These are phyloP conservation scores for Diorhabda elongata DNA, from an alignment of 1,140 invertebrate genomes.

Conservation along the genomic window DNA sequence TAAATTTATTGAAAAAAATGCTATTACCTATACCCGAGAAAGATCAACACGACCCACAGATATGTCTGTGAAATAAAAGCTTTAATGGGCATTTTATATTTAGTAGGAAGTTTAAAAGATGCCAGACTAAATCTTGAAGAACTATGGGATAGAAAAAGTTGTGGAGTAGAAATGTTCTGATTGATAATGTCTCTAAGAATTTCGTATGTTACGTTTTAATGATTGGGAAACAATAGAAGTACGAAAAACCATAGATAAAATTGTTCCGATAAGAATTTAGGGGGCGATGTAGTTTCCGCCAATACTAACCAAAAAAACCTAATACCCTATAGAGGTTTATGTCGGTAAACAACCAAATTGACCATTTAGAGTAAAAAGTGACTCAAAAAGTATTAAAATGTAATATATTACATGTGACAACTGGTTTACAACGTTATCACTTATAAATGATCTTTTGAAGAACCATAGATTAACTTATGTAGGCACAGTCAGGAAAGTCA, in stretches of 20 bases:
- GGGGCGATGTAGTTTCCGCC: conserved; percentile 14
- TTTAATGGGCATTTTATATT: conserved; percentile 51
- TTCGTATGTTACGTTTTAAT: conserved; percentile 51
- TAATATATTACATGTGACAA: conserved; percentile 27
- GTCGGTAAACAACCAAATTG: conserved; percentile 4
- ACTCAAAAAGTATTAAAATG: not conserved
- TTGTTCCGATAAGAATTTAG: conserved; percentile 30
- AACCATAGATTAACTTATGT: conserved; percentile 22
- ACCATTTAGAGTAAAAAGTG: conserved; percentile 2
- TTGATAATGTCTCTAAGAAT: conserved; percentile 48
- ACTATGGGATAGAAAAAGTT: conserved; percentile 49
- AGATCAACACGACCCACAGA: conserved; percentile 35
- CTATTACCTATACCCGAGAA: conserved; percentile 26
- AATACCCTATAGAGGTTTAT: conserved; percentile 18
- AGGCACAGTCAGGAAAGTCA: conserved; percentile 25
- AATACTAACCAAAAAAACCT: conserved; percentile 18
- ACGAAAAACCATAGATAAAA: conserved; percentile 30
- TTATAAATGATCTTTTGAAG: conserved; percentile 17
- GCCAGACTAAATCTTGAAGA: conserved; percentile 49
- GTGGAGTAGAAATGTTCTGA: conserved; percentile 46
- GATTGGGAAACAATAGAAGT: conserved; percentile 40
- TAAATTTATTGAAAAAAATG: conserved; percentile 22
- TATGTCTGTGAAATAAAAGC: conserved; percentile 49
- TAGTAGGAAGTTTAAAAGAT: conserved; percentile 48
- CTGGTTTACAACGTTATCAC: conserved; percentile 24